These are phyloP conservation scores for Drosophila oshimai DNA, from an alignment of 1,140 invertebrate species.

Conservation along the genomic window DNA sequence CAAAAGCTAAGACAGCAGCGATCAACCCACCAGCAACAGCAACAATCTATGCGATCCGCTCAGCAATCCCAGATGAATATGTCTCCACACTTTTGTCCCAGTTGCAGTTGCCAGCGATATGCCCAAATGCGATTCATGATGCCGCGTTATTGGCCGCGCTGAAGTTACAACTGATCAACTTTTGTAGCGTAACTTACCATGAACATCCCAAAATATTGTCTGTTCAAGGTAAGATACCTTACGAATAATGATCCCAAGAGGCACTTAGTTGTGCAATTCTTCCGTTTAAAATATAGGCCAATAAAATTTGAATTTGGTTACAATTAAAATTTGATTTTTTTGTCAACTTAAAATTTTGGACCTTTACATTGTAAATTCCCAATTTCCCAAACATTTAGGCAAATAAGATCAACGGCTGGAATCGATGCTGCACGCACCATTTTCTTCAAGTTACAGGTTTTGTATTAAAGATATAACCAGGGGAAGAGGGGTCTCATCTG, in stretches of 20 bases:
- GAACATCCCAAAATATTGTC: background rate
- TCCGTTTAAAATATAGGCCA: slow-evolving; percentile 33
- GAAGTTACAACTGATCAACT: background rate
- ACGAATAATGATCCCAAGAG: background rate
- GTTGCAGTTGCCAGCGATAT: slow-evolving; percentile 39
- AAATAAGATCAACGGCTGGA: background rate
- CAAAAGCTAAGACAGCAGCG: background rate
- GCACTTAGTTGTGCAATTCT: slow-evolving; percentile 32
- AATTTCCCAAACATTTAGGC: slow-evolving; percentile 2
- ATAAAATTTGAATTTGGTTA: slow-evolving; percentile 14
- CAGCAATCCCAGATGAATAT: background rate
- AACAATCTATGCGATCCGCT: background rate
- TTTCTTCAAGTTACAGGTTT: slow-evolving; percentile 64
- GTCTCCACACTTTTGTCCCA: slow-evolving; percentile 10
- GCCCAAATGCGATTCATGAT: slow-evolving; percentile 65
- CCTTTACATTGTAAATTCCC: slow-evolving; percentile 8
- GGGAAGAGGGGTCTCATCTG: background rate
- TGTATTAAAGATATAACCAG: slow-evolving; percentile 31
- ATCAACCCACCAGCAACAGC: background rate
- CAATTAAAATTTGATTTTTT: slow-evolving; percentile 2
- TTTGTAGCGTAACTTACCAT: slow-evolving; percentile 39
- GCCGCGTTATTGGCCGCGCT: slow-evolving; percentile 50
- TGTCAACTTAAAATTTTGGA: slow-evolving; percentile 15
- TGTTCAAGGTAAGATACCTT: slow-evolving; percentile 36
- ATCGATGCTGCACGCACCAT: slow-evolving; percentile 8